phyloP scores from a whole-genome alignment of 2,113 vertebrate genomes.

The Perccottus glenii region DNA sequence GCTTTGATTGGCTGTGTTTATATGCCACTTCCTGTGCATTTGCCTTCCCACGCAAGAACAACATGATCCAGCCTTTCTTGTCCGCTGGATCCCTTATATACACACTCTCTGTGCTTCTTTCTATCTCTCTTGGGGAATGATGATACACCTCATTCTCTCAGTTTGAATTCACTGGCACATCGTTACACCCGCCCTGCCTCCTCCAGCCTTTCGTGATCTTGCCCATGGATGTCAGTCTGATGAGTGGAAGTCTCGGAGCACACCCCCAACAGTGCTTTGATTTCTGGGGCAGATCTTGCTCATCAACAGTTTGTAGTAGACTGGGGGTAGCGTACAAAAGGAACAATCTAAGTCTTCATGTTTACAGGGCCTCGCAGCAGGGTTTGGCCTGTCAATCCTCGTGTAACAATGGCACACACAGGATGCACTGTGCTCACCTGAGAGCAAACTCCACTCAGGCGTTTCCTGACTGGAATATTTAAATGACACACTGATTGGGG shows the following conservation, averaged over 20 bases:
- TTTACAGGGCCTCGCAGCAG: slow-evolving; percentile 14
- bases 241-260: slow-evolving; percentile 18
- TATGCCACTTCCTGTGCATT: slow-evolving; percentile 9
- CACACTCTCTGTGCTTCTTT: not conserved
- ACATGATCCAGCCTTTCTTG: slow-evolving; percentile 22
- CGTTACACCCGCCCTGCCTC: not conserved
- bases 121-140: not conserved
- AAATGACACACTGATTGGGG: slow-evolving; percentile 17
- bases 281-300: slow-evolving; percentile 39
- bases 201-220: not conserved
- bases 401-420: slow-evolving; percentile 2
- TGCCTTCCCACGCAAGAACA: slow-evolving; percentile 12
- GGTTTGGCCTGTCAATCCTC: slow-evolving; percentile 36
- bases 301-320: slow-evolving; percentile 23
- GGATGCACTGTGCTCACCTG: slow-evolving; percentile 10
- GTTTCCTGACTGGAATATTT: slow-evolving; percentile 21
- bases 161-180: slow-evolving; percentile 13
- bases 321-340: slow-evolving; percentile 21
- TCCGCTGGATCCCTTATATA: not conserved
- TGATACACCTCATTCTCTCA: slow-evolving; percentile 32
- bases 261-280: slow-evolving; percentile 30
- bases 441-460: slow-evolving; percentile 14
- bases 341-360: slow-evolving; percentile 34
- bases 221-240: slow-evolving; percentile 25
- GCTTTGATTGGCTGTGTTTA: slow-evolving; percentile 15